Evolutionary conservation across 2,888 invertebrate genomes (phyloP).

Genomic region (Heliconius ismenius): DNA sequence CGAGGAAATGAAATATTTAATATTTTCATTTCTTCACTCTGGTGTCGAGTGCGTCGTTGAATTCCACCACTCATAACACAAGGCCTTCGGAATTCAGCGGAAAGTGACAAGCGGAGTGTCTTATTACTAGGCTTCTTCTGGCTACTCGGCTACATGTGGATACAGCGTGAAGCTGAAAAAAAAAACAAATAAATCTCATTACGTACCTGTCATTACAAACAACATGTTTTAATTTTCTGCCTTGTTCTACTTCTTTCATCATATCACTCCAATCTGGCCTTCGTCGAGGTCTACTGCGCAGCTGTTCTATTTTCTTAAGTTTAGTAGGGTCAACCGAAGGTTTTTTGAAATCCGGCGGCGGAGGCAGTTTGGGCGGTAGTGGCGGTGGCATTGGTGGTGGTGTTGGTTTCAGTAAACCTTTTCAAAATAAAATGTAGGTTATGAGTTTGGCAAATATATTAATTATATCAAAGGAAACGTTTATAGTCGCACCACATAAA

Average conservation of each 20-base stretch:
- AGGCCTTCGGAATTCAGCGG: too few species aligned
- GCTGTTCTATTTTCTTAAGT: slow-evolving; percentile 85
- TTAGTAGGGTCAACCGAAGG: slow-evolving; percentile 83
- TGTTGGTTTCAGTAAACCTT: slow-evolving; percentile 75
- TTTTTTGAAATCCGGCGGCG: slow-evolving; percentile 83
- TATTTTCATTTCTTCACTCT: too few species aligned
- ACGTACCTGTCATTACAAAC: slow-evolving; percentile 90
- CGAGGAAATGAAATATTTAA: too few species aligned
- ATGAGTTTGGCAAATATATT: background rate
- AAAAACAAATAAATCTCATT: background rate
- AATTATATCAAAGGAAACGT: background rate
- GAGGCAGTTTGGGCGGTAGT: slow-evolving; percentile 85
- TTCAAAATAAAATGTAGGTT: slow-evolving; percentile 26
- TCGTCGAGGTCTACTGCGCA: slow-evolving; percentile 88
- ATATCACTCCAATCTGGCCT: slow-evolving; percentile 94
- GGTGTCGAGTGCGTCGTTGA: too few species aligned
- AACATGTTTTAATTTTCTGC: slow-evolving; percentile 89
- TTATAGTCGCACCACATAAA: background rate
- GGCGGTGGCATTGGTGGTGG: slow-evolving; percentile 87
- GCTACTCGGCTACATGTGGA: too few species aligned
- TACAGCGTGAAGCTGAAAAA: background rate
- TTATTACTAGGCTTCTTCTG: too few species aligned
- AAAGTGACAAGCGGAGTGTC: too few species aligned
- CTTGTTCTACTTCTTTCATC: slow-evolving; percentile 95
- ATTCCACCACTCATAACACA: too few species aligned